Evolutionary conservation across 2,113 vertebrate genomes (phyloP), one percentile per base, ranked within the genome.

Genomic region (Tachycineta bicolor): DNA sequence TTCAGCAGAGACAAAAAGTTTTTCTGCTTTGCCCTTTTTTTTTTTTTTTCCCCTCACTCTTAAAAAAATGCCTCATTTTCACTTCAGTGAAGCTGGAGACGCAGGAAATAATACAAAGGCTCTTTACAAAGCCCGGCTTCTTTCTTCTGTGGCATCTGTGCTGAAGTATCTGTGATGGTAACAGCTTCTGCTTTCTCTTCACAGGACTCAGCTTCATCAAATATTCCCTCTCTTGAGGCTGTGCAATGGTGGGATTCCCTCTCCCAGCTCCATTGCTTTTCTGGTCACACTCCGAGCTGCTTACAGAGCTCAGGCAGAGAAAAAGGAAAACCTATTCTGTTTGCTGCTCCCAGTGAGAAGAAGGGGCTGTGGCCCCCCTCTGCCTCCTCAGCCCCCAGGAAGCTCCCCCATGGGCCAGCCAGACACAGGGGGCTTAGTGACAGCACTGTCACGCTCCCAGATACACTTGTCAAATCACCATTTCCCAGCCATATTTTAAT

Each of bases 81-180:
- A 95, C 90, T 96, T 93, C 95, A 96, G 75, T 95, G 91, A 85
- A 87, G 77, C 76, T 60, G n/a, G 60, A 92, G 88, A 96, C 89
- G 67, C 91, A 94, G 86, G 88, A 95, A 91, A 92, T 75, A 96
- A 95, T 82, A 96, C 85, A 96, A 96, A 97, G 90, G 86, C 93
- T 89, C 87, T 85, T 94, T 79, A 96, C 90, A 96, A 92, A 95
- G 90, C 60, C 63, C 0, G 0, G 7, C 18, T 92, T 89, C 86
- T 96, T 96, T 94, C 75, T 96, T 96, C 88, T 93, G 87, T 90
- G 91, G 82, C 94, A 92, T 96, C 85, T 96, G 63, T 49, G 71
- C 78, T 92, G 93, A 95, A 91, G 86, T 85, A 34, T 81, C 92
- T 93, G 71, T 95, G 87, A 91, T 68, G 91, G 93, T 74, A 94